Base-by-base conservation (phyloP, 2,113 vertebrate genomes). In the Atrichornis clamosus region DNA sequence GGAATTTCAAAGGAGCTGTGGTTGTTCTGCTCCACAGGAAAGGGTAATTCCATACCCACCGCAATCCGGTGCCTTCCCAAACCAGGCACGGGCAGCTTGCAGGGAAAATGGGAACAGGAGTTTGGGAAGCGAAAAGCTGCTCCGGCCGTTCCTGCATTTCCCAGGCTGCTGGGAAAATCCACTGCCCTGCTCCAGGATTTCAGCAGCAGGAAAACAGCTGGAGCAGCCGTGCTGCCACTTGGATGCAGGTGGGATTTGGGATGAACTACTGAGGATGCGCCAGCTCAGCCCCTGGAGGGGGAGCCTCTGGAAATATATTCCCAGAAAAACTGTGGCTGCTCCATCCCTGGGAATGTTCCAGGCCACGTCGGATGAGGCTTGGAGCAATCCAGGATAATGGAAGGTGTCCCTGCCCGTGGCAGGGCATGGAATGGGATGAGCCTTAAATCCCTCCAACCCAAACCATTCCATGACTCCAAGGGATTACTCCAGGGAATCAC, bases 21-120 rank as follows among this genome's bases (percentile, higher is more conserved):
- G 72, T 27, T 6, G 35, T 33, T 63, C 72, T 18, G 41, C 4
- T 62, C 13, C 18, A 30, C 10, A 32, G 42, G 49, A 56, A 63
- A 32, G 56, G 55, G 63, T 22, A 63, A 60, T 63, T 77, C 41
- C 56, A 35, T 33, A 60, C 35, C 41, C 63, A 32, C 6, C 4
- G 22, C 1, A 1, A 49, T 77, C 21, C 4, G 0, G 30, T 10
- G 19, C 24, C 30, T 76, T 68, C 47, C 47, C 63, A 35, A 2
- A 0, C 9, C 1, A 0, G 60, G 62, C 62, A 42, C 62, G 21
- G 62, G 62, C 28, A 42, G 19, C 53, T 32, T 16, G 18, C 60
- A 64, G 32, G 39, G 39, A 39, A 32, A 64, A 32, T 10, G 10
- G 60, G 60, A 42, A 21, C 60, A 63, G 3, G 19, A 17, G 14